Evolutionary conservation across 2,113 vertebrate genomes (phyloP), one percentile per base, ranked within the genome.

Genomic region (Thamnaconus septentrionalis): DNA sequence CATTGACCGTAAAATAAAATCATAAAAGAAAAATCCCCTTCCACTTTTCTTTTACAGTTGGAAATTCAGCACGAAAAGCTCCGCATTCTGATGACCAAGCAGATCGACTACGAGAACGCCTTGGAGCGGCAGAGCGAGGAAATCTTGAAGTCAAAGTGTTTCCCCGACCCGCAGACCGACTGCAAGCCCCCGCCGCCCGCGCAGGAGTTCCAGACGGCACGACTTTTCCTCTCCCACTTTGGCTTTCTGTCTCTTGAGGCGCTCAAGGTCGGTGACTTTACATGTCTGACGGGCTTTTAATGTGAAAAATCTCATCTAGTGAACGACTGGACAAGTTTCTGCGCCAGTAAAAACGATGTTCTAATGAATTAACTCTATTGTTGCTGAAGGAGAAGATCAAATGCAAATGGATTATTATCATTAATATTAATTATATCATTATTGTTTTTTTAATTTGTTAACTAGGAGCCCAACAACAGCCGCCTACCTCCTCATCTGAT

Each of bases 401-500:
- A 1, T 0, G 47, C 8, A 48, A 48, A 7, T 47, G 6, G 11
- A 31, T 31, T 56, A 9, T 39, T 12, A 1, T 44, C 12, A 11
- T 8, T 31, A 18, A 5, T 4, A 3, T 48, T 48, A 46, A 63
- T 10, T 41, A 42, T 5, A n/a, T 3, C 3, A 48, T 48, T 43
- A 4, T 41, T 71, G 45, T 46, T 46, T 46, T 8, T 6, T 46
- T 5, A 46, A 6, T 2, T 5, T 12, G 11, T 61, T n/a, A 0
- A 56, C 56, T n/a, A 98, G 96, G 96, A 98, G 85, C 94, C 95
- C 75, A 88, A 92, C 84, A 98, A 96, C 87, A 98, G 96, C 80
- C 94, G 95, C 80, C 93, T 98, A 92, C 96, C 96, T 93, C 96
- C 96, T 89, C 95, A 98, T 85, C 92, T 98, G 71, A 94, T 98